Conservation (phyloP, 1,140 invertebrate species). For the Macrotrachela quadricornifera region DNA sequence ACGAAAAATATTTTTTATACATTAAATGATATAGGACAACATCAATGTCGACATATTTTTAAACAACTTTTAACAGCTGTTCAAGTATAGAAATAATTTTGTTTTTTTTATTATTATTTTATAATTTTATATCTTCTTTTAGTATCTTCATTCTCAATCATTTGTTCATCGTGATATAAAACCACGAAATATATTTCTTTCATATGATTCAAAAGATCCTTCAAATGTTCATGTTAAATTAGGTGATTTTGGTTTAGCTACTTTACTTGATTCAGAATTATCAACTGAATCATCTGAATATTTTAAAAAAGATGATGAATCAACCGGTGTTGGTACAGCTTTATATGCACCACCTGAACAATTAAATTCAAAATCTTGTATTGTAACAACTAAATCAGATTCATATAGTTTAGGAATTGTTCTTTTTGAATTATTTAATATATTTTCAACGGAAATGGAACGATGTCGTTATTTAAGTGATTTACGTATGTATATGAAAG, state of each 20-base stretch:
- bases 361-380: slow-evolving; percentile 16
- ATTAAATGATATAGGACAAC: too few relatives aligned
- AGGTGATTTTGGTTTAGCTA: slow-evolving; percentile 68
- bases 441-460: slow-evolving; percentile 53
- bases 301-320: background rate
- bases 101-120: too few relatives aligned
- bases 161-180: slow-evolving; percentile 77
- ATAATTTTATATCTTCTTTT: too few relatives aligned
- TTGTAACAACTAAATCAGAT: slow-evolving; percentile 41
- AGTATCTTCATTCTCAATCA: too few relatives aligned
- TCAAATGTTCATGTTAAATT: slow-evolving; percentile 50
- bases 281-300: background rate
- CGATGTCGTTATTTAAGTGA: slow-evolving; percentile 18
- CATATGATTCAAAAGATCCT: slow-evolving; percentile 44
- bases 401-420: slow-evolving; percentile 57
- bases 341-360: slow-evolving; percentile 65
- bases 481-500: slow-evolving; percentile 4
- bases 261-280: background rate
- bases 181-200: slow-evolving; percentile 85
- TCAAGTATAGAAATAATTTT: too few relatives aligned
- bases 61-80: too few relatives aligned
- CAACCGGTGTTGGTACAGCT: background rate
- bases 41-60: too few relatives aligned
- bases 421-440: slow-evolving; percentile 47
- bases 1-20: too few relatives aligned